Conservation (phyloP, 2,888 invertebrate species). For the Drosophila aldrichi region DNA sequence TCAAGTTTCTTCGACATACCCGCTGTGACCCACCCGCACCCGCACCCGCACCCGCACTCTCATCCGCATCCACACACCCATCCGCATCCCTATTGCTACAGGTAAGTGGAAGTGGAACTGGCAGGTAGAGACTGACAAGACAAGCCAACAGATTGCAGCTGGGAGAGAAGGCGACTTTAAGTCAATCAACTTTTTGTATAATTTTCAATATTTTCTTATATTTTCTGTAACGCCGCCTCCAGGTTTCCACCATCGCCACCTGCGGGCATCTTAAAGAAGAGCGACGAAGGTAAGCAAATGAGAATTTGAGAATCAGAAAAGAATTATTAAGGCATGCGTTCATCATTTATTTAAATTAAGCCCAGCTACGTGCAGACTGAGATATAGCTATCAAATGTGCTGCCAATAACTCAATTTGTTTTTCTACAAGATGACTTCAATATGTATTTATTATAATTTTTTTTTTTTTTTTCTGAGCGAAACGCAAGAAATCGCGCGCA, state of each 20-base stretch:
- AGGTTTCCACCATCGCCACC: slow-evolving; percentile 84
- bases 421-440: slow-evolving; percentile 36
- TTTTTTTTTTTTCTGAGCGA: slow-evolving; percentile 37
- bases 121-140: slow-evolving; percentile 52
- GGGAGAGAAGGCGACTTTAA: slow-evolving; percentile 56
- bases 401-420: slow-evolving; percentile 81
- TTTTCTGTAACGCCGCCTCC: slow-evolving; percentile 44
- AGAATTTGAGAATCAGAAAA: slow-evolving; percentile 41
- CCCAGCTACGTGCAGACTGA: slow-evolving; percentile 27
- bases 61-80: slow-evolving; percentile 60
- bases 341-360: slow-evolving; percentile 82
- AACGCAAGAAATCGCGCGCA: slow-evolving; percentile 74
- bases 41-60: slow-evolving; percentile 59
- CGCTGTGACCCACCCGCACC: slow-evolving; percentile 85
- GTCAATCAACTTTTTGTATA: slow-evolving; percentile 61
- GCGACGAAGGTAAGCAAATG: slow-evolving; percentile 83
- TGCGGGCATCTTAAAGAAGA: slow-evolving; percentile 84
- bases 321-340: slow-evolving; percentile 63
- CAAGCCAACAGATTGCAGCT: slow-evolving; percentile 29
- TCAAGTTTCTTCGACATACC: slow-evolving; percentile 86
- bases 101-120: slow-evolving; percentile 67
- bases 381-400: slow-evolving; percentile 36
- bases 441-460: not conserved
- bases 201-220: slow-evolving; percentile 54
- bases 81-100: slow-evolving; percentile 83